These are phyloP conservation scores for Drosophila dives DNA, from an alignment of 2,888 invertebrate genomes.

Conservation along the genomic window DNA sequence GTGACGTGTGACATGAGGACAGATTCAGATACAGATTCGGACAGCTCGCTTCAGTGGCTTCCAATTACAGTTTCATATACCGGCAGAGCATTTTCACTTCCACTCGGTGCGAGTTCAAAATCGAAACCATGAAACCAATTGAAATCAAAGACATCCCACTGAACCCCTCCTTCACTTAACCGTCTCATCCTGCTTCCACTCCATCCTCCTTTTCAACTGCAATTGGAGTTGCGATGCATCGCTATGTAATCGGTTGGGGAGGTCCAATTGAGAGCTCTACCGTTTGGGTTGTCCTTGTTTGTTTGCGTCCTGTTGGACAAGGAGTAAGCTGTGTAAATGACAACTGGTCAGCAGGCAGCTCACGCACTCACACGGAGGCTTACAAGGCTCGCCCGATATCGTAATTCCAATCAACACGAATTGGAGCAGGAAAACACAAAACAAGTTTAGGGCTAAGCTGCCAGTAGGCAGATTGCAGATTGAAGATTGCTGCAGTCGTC, in stretches of 20 bases:
- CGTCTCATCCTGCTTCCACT: not conserved
- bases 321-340: conserved; percentile 59
- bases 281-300: conserved; percentile 33
- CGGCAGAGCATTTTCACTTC: conserved; percentile 30
- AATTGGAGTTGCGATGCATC: conserved; percentile 36
- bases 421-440: conserved; percentile 14
- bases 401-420: conserved; percentile 47
- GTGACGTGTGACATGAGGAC: conserved; percentile 21
- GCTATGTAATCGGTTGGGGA: conserved; percentile 18
- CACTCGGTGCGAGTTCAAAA: conserved; percentile 44
- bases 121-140: conserved; percentile 54
- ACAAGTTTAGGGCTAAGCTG: conserved; percentile 27
- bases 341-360: conserved; percentile 27
- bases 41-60: conserved; percentile 49
- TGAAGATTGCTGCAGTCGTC: conserved; percentile 42
- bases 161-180: conserved; percentile 2
- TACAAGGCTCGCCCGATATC: conserved; percentile 44
- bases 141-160: conserved; percentile 47
- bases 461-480: conserved; percentile 17
- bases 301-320: conserved; percentile 57
- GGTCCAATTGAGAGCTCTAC: conserved; percentile 47
- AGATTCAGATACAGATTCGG: conserved; percentile 29
- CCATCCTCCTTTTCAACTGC: conserved; percentile 5
- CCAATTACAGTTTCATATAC: conserved; percentile 66
- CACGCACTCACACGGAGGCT: conserved; percentile 47